Conservation (phyloP, 2,888 invertebrate species). For the Drosophila macrothrix region DNA sequence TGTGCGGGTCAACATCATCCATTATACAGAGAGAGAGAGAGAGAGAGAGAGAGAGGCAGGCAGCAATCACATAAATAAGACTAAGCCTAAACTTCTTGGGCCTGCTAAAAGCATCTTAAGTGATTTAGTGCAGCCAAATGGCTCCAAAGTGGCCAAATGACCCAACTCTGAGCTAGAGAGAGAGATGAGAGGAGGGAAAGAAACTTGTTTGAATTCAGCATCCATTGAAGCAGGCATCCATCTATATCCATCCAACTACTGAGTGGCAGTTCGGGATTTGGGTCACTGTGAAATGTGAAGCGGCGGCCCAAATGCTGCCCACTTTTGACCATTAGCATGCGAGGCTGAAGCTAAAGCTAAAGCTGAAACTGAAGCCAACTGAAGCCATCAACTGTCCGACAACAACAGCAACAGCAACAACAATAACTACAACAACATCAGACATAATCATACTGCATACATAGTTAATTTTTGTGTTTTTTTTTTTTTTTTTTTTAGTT, state of each 20-base stretch:
- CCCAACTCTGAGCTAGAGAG: constrained; percentile 19
- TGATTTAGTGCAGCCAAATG: constrained; percentile 78
- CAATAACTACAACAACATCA: constrained; percentile 31
- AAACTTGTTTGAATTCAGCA: constrained; percentile 65
- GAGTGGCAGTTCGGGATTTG: constrained; percentile 64
- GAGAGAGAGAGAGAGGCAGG: not conserved
- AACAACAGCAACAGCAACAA: constrained; percentile 39
- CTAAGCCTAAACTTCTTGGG: constrained; percentile 77
- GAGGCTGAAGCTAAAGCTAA: constrained; percentile 38
- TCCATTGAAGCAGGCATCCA: constrained; percentile 21
- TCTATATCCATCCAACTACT: constrained; percentile 37
- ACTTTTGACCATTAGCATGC: constrained; percentile 73
- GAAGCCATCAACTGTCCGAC: constrained; percentile 53
- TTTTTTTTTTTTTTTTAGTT: too few species aligned
- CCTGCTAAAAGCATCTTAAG: constrained; percentile 79
- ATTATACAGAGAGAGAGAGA: constrained; percentile 47
- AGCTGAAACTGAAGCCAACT: constrained; percentile 32
- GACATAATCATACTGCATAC: constrained; percentile 34
- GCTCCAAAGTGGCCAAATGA: constrained; percentile 43
- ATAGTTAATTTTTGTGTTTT: constrained; percentile 56
- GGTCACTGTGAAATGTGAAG: constrained; percentile 74
- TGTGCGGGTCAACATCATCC: constrained; percentile 77
- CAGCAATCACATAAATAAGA: constrained; percentile 69
- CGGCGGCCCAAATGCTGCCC: constrained; percentile 75
- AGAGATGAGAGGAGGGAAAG: not conserved